These are phyloP conservation scores for Drosophila azteca DNA, from an alignment of 1,140 invertebrate genomes.

Conservation along the genomic window DNA sequence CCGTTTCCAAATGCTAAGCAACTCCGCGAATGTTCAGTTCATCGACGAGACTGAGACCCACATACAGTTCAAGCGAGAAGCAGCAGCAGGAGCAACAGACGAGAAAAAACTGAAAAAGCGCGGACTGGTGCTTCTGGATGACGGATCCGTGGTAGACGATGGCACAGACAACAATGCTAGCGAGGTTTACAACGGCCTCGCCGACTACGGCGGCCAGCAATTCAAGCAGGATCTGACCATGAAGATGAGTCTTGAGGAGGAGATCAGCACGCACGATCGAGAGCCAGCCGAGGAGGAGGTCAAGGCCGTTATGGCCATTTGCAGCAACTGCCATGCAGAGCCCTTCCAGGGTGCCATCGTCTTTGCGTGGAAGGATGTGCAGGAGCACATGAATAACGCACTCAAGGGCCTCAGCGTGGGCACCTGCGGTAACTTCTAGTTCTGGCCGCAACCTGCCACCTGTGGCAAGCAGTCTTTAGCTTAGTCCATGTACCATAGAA, in stretches of 20 bases:
- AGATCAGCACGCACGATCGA: conserved; percentile 87
- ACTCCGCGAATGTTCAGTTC: conserved; percentile 85
- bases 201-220: conserved; percentile 87
- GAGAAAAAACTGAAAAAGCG: conserved; percentile 84
- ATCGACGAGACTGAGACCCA: conserved; percentile 85
- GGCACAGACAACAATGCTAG: conserved; percentile 64
- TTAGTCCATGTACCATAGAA: background rate
- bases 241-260: conserved; percentile 77
- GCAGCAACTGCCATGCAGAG: conserved; percentile 89
- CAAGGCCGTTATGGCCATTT: conserved; percentile 90
- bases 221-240: conserved; percentile 74
- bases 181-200: conserved; percentile 85
- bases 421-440: conserved; percentile 88
- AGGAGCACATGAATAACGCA: conserved; percentile 84
- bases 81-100: conserved; percentile 1
- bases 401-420: conserved; percentile 86
- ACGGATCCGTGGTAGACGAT: conserved; percentile 88
- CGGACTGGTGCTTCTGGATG: conserved; percentile 86
- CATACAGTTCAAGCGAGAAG: conserved; percentile 85
- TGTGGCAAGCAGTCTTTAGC: background rate
- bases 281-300: conserved; percentile 93
- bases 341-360: conserved; percentile 91
- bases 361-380: conserved; percentile 88
- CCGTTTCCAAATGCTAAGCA: conserved; percentile 84
- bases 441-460: background rate